Evolutionary conservation across 1,140 invertebrate species (phyloP).

Genomic region (Homarus americanus): DNA sequence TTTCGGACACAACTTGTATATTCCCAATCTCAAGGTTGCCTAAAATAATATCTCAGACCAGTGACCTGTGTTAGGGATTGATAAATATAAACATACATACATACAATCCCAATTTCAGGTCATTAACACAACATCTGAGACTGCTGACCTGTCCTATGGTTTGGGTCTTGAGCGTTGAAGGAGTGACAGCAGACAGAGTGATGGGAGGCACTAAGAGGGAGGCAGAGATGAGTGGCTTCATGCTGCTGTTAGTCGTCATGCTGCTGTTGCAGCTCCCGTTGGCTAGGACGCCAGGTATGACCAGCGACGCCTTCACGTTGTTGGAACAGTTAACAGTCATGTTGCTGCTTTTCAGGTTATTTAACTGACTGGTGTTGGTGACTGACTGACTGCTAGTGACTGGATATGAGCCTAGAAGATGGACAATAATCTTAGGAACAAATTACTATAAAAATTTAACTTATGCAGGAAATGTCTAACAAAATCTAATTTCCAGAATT

Average conservation of each 20-base stretch:
- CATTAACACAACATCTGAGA: too few relatives aligned
- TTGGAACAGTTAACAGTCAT: constrained; percentile 32
- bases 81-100: too few relatives aligned
- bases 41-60: too few relatives aligned
- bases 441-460: not conserved
- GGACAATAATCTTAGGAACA: not conserved
- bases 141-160: constrained; percentile 29
- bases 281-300: constrained; percentile 50
- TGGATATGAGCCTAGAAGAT: constrained; percentile 29
- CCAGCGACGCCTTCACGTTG: constrained; percentile 28
- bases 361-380: not conserved
- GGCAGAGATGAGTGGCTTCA: constrained; percentile 52
- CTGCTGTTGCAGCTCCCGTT: constrained; percentile 19
- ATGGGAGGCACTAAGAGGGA: constrained; percentile 38
- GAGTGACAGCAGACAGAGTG: constrained; percentile 47
- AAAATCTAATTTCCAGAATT: not conserved
- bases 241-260: constrained; percentile 32
- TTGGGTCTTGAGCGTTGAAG: constrained; percentile 49
- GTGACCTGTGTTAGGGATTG: too few relatives aligned
- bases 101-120: too few relatives aligned
- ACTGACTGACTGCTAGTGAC: constrained; percentile 14
- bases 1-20: too few relatives aligned
- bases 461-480: too few relatives aligned
- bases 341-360: constrained; percentile 15
- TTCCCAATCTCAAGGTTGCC: too few relatives aligned